Evolutionary conservation across 1,140 invertebrate genomes (phyloP), one percentile per base, ranked within the genome.

Genomic region (Drosophila yakuba): DNA sequence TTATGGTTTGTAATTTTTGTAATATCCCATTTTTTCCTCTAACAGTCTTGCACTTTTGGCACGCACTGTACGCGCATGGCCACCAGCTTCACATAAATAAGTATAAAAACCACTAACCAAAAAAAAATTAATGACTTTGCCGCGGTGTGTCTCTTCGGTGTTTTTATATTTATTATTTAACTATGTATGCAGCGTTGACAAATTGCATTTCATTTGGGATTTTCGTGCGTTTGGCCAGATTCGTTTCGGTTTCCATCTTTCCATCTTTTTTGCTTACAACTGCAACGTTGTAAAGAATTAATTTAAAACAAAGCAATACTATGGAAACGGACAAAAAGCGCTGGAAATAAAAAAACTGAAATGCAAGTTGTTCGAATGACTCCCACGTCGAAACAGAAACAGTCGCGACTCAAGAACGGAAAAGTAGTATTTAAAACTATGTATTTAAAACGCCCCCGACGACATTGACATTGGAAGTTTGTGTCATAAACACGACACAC

Each of bases 391-490:
- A 32, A 32, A 32, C 47, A 20, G 20, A 20, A 20, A 20, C 20
- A 36, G 25, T 39, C 38, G 35, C 25, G 15, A n/a, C 59, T 62
- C 59, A 54, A 54, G 59, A 62, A 61, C 59, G 45, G 10, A 38
- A n/a, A 5, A 32, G 12, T 6, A 38, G 28, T 23, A 59, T 45
- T 39, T 28, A 23, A 43, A 28, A 7, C 20, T 17, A 25, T 25
- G 4, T 0, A 20, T 20, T 17, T 17, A 25, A 36, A 36, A 81
- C 79, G 79, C 78, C 78, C 74, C 73, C 78, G 78, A 76, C 78
- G 78, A 78, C 78, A 76, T 78, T 81, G 78, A 81, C 78, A 81
- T 82, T 81, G 78, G 59, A 72, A 63, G 55, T 59, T 58, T 68
- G 64, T 61, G 64, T 61, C 59, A 50, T 64, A 68, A 48, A 56